Conservation (phyloP, 2,113 vertebrate species). For the Trogon surrucura region DNA sequence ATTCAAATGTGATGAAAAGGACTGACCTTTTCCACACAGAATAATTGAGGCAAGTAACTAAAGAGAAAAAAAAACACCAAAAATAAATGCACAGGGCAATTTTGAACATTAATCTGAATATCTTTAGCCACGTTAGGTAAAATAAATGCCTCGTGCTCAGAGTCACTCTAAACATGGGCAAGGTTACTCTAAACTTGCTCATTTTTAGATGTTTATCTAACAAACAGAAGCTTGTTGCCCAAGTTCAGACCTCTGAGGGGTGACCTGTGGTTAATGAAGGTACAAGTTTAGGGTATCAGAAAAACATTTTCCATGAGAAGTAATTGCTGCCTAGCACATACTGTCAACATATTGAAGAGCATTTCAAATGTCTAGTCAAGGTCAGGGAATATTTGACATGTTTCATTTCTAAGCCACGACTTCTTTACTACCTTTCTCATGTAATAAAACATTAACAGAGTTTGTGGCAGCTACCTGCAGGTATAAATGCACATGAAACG, state of each 20-base stretch:
- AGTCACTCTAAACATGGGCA: neutral
- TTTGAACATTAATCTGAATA: neutral
- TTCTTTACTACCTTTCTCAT: neutral
- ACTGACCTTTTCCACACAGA: neutral
- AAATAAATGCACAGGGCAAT: neutral
- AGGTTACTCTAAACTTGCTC: neutral
- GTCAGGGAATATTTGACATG: neutral
- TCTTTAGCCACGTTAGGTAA: neutral
- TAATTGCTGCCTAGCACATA: neutral
- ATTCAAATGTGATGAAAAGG: neutral
- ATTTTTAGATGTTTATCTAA: neutral
- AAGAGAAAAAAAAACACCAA: neutral
- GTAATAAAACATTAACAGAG: neutral
- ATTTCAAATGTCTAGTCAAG: neutral
- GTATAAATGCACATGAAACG: neutral
- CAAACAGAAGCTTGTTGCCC: neutral
- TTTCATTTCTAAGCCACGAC: neutral
- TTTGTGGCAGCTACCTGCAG: neutral
- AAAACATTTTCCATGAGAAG: neutral
- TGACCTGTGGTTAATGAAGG: neutral
- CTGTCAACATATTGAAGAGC: neutral
- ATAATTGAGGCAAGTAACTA: neutral
- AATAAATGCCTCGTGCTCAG: neutral
- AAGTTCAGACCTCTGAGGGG: neutral
- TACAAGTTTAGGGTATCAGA: neutral